These are phyloP conservation scores for Mirza zaza DNA, from an alignment of 2,113 vertebrate species.

Conservation along the genomic window DNA sequence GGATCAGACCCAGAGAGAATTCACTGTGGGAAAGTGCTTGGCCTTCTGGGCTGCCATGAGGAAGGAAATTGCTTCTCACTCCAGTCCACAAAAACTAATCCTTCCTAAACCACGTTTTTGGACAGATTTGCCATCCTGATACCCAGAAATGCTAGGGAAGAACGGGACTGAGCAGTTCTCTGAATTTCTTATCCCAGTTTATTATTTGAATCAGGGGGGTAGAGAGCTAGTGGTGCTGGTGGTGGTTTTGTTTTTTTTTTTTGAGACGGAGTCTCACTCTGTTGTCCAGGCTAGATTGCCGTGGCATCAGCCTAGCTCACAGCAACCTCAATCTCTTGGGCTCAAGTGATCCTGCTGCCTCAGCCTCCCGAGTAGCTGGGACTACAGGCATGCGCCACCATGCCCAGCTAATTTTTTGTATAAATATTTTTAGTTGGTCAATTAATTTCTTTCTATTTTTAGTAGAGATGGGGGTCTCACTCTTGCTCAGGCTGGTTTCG, in stretches of 20 bases:
- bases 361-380: too few relatives aligned
- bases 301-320: too few relatives aligned
- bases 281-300: too few relatives aligned
- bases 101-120: neutral
- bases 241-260: neutral
- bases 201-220: neutral
- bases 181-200: neutral
- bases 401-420: too few relatives aligned
- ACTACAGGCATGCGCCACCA: too few relatives aligned
- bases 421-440: too few relatives aligned
- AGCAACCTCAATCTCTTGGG: too few relatives aligned
- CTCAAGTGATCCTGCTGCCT: too few relatives aligned
- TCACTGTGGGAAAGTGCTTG: constrained; percentile 46
- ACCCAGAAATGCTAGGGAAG: neutral
- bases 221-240: neutral
- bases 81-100: constrained; percentile 28
- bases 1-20: constrained; percentile 16
- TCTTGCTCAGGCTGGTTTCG: too few relatives aligned
- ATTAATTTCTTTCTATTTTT: too few relatives aligned
- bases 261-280: too few relatives aligned
- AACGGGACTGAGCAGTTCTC: neutral
- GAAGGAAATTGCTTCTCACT: constrained; percentile 52
- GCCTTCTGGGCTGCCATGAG: constrained; percentile 21
- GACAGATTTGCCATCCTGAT: neutral
- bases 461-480: too few relatives aligned